Evolutionary conservation across 1,140 invertebrate genomes (phyloP).

Genomic region (Megalopta genalis): DNA sequence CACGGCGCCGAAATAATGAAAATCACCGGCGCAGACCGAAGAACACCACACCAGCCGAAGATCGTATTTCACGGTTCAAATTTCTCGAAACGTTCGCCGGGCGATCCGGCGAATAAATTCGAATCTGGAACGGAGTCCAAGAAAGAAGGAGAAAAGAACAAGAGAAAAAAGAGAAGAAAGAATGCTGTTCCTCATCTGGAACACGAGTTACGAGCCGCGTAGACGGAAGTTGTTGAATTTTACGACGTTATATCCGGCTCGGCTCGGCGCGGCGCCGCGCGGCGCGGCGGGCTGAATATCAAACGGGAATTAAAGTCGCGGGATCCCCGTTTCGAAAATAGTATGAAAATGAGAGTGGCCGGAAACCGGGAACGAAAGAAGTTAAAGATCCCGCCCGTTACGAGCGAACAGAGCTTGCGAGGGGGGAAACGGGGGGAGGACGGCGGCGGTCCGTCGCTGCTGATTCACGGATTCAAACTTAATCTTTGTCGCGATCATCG

Average conservation of each 20-base stretch:
- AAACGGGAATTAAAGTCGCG: constrained; percentile 23
- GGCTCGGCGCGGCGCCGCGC: neutral
- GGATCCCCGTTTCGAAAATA: constrained; percentile 42
- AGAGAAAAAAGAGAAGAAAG: too few relatives aligned
- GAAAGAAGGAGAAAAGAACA: too few relatives aligned
- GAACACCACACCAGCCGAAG: too few relatives aligned
- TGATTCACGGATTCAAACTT: constrained; percentile 41
- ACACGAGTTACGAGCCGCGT: neutral
- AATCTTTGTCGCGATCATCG: constrained; percentile 42
- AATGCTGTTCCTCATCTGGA: neutral
- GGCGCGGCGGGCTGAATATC: constrained; percentile 19
- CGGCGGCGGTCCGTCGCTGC: too few relatives aligned
- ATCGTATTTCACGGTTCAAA: too few relatives aligned
- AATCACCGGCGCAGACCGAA: too few relatives aligned
- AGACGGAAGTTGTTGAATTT: constrained; percentile 2
- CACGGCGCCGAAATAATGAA: too few relatives aligned
- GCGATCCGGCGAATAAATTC: too few relatives aligned
- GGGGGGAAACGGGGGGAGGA: too few relatives aligned
- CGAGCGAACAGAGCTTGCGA: too few relatives aligned
- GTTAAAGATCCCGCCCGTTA: constrained; percentile 30
- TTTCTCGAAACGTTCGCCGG: too few relatives aligned
- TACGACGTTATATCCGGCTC: neutral
- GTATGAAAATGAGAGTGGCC: constrained; percentile 38
- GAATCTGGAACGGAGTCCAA: too few relatives aligned
- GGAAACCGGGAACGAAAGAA: constrained; percentile 25